Evolutionary conservation across 2,888 invertebrate species (phyloP), one percentile per base, ranked within the genome.

Genomic region (Siphlonurus alternatus): DNA sequence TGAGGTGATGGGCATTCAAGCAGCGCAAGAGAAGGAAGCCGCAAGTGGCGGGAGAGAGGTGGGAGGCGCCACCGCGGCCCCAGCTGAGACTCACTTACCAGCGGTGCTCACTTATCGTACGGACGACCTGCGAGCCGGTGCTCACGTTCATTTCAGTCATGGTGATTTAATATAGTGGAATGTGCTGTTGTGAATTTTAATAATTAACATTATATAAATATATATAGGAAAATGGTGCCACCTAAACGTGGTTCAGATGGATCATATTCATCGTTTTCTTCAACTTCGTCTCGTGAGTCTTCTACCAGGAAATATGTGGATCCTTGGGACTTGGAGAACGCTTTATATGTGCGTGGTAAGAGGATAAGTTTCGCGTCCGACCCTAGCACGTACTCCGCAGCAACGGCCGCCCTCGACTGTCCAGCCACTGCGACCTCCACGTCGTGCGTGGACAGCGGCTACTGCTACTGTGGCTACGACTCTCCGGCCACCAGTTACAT

Each of bases 321-420:
- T 20, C 56, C 56, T n/a, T 56, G 56, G 56, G 56, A 56, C 56
- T 7, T 56, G 56, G 56, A 56, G 56, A 56, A 56, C 56, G 56
- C 56, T 10, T 5, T 56, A 20, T 56, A 56, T 22, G 56, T 56
- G 5, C 56, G 56, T 22, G 56, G 56, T 22, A 56, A 56, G 22
- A 10, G 56, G 15, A 56, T 56, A 7, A 56, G 56, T 20, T 56
- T 56, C 56, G 56, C 56, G 7, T 56, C 56, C 5, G 56, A 56
- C 56, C 56, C 56, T 5, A 56, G 22, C n/a, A 56, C 56, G n/a
- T 56, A 10, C 22, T 56, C 56, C 5, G 56, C 56, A 7, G 56
- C 56, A n/a, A 20, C 7, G 5, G 56, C 56, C 7, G 56, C n/a
- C 56, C 15, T 56, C 56, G 56, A 56, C 5, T 5, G 15, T 10